Percentiles rank a stretch among this genome's conserved stretches.
These are phyloP conservation scores for Artibeus lituratus DNA, from an alignment of 2,797 vertebrate genomes.

Conservation along the genomic window DNA sequence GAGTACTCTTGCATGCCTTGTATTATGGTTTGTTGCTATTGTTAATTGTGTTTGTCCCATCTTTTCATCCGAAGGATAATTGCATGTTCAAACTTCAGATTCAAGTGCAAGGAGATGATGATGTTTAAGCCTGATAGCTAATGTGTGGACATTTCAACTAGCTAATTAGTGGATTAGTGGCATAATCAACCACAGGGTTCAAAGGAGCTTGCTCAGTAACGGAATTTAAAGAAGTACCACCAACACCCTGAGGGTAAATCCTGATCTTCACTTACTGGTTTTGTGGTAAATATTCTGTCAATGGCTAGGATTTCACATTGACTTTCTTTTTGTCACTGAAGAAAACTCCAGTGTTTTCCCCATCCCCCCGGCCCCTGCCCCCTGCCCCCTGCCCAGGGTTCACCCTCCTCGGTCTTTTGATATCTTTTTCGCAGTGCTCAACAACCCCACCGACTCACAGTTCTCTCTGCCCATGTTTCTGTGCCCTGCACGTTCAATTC, in stretches of 20 bases:
- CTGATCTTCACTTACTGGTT: neutral
- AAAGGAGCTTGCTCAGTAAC: neutral
- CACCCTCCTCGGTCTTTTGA: neutral
- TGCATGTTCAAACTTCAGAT: neutral
- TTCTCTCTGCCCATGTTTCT: slow-evolving; percentile 43
- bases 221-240: slow-evolving; percentile 7
- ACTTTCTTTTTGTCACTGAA: neutral
- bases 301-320: slow-evolving; percentile 29
- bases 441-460: neutral
- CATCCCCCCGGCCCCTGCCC: neutral
- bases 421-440: neutral
- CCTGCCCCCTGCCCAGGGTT: neutral
- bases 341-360: neutral
- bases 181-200: neutral
- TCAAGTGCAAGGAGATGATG: neutral
- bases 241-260: neutral
- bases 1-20: neutral
- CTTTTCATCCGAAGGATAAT: neutral
- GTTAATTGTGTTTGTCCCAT: neutral
- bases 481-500: neutral
- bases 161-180: neutral
- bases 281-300: slow-evolving; percentile 6
- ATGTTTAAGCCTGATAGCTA: neutral
- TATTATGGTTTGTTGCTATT: neutral
- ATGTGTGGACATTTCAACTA: neutral